Conservation (phyloP, 2,888 invertebrate genomes). For the Chydorus sphaericus region DNA sequence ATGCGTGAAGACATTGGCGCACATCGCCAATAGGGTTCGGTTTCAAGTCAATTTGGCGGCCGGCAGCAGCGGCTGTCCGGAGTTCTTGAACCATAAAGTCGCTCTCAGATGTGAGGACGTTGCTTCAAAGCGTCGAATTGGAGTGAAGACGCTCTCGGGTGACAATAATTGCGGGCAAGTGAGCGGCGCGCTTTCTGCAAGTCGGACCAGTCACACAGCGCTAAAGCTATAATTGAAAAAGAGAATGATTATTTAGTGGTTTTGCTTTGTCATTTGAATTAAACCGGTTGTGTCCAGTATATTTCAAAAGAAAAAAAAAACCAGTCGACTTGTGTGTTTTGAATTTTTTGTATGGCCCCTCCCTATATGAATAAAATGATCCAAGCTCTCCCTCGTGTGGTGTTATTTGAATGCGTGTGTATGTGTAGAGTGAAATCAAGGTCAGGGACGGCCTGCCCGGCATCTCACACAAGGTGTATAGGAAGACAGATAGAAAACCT, state of each 20-base stretch:
- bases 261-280: not conserved
- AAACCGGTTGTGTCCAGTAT: too few species aligned
- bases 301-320: too few species aligned
- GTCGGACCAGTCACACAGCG: conserved; percentile 75
- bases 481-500: too few species aligned
- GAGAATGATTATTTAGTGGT: not conserved
- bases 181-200: conserved; percentile 63
- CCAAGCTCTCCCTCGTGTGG: not conserved
- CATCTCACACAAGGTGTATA: too few species aligned
- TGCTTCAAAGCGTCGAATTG: conserved; percentile 55
- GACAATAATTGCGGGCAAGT: conserved; percentile 62
- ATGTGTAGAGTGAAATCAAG: conserved; percentile 5
- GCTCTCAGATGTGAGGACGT: conserved; percentile 43
- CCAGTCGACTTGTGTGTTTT: not conserved
- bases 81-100: conserved; percentile 16
- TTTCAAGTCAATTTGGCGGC: conserved; percentile 39
- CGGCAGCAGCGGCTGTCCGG: not conserved
- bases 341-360: not conserved
- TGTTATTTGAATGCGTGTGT: not conserved
- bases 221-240: conserved; percentile 47
- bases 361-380: not conserved
- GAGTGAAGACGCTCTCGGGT: conserved; percentile 55
- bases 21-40: conserved; percentile 52
- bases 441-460: conserved; percentile 9
- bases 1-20: conserved; percentile 69